Percentiles rank a stretch among this genome's conserved stretches.
Conservation (phyloP, 2,888 invertebrate genomes). For the Heliconius charithonia region DNA sequence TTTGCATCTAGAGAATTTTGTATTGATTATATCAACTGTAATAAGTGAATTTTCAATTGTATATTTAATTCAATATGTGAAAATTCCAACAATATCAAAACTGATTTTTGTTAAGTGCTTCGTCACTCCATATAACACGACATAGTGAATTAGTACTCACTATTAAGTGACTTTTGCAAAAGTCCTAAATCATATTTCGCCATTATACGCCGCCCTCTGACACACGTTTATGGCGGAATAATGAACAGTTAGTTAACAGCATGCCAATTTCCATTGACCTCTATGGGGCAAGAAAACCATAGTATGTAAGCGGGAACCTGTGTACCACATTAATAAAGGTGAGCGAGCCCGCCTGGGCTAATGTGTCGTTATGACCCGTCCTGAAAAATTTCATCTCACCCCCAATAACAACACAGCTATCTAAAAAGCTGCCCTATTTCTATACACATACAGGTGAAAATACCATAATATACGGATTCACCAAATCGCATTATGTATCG, state of each 20-base stretch:
- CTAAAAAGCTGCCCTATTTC: slow-evolving; percentile 54
- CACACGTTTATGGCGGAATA: slow-evolving; percentile 47
- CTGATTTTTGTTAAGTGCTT: background rate
- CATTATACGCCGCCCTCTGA: slow-evolving; percentile 33
- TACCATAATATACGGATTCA: slow-evolving; percentile 42
- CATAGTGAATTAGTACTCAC: too few species aligned
- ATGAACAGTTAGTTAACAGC: slow-evolving; percentile 36
- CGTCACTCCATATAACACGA: background rate
- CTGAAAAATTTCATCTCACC: slow-evolving; percentile 76
- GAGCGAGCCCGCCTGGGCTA: slow-evolving; percentile 74
- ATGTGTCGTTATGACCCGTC: slow-evolving; percentile 78
- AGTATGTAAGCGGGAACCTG: slow-evolving; percentile 65
- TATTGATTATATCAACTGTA: background rate
- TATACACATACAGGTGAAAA: slow-evolving; percentile 54
- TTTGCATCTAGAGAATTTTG: background rate
- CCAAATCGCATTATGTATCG: slow-evolving; percentile 64
- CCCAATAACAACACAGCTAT: slow-evolving; percentile 53
- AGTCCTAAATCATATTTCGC: slow-evolving; percentile 11
- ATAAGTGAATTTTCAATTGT: background rate
- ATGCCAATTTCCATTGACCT: slow-evolving; percentile 39
- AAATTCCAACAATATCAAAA: background rate
- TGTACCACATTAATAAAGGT: slow-evolving; percentile 81
- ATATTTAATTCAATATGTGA: background rate
- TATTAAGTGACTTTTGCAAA: background rate
- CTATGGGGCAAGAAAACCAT: slow-evolving; percentile 38